Percentiles rank a stretch among this genome's conserved stretches.
Evolutionary conservation across 37 sponge, comb jelly and placozoan genomes (phyloP).

Genomic region (Beroe ovata): DNA sequence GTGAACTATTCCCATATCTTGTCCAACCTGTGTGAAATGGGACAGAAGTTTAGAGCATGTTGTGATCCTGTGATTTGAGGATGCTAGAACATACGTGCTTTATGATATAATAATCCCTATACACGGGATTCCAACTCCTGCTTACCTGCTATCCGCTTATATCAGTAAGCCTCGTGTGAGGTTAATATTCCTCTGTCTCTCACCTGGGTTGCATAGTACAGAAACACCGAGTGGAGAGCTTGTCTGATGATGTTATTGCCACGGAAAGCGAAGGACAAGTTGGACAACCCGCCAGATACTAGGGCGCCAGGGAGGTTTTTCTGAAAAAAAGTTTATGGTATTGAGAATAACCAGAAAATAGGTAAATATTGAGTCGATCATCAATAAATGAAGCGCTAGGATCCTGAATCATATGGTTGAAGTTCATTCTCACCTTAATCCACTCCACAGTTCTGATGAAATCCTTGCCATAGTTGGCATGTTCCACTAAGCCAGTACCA

Average conservation of each 20-base stretch:
- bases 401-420: too few species aligned
- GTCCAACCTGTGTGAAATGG: constrained; percentile 83
- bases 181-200: too few species aligned
- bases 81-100: too few species aligned
- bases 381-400: too few species aligned
- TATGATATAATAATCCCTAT: too few species aligned
- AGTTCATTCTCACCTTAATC: constrained; percentile 85
- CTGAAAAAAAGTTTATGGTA: constrained; percentile 68
- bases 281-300: constrained; percentile 94
- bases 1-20: constrained; percentile 99
- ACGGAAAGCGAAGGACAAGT: constrained; percentile 95
- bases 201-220: constrained; percentile 95
- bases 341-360: too few species aligned
- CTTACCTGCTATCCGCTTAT: too few species aligned
- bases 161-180: too few species aligned
- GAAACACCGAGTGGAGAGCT: constrained; percentile 97
- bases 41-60: too few species aligned
- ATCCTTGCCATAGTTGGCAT: constrained; percentile 85
- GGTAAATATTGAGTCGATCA: too few species aligned
- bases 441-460: constrained; percentile 82
- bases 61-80: too few species aligned
- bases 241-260: constrained; percentile 86
- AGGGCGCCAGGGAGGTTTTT: constrained; percentile 73
- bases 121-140: too few species aligned
- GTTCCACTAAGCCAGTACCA: constrained; percentile 97